Evolutionary conservation across 2,797 vertebrate species (phyloP).

Genomic region (Podarcis siculus): DNA sequence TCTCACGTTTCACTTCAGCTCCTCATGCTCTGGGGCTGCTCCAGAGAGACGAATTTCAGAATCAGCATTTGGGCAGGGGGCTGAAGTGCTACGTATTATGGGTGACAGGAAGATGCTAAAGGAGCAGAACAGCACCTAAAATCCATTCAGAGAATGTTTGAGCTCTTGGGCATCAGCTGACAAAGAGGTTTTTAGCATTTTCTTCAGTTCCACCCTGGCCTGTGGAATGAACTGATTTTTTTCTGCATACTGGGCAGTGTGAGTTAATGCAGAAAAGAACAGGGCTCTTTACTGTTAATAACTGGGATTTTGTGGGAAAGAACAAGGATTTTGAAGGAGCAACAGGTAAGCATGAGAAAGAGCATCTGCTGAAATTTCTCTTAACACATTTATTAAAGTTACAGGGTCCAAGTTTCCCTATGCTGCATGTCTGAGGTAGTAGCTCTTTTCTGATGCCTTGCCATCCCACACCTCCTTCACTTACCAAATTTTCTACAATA

Average conservation of each 20-base stretch:
- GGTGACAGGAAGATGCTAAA: neutral
- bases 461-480: neutral
- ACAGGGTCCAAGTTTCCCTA: neutral
- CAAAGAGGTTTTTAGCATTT: neutral
- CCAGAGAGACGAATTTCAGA: neutral
- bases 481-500: neutral
- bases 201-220: neutral
- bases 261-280: neutral
- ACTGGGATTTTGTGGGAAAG: neutral
- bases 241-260: neutral
- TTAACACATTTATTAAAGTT: neutral
- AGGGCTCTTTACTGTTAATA: neutral
- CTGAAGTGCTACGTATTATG: neutral
- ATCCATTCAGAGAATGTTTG: no score
- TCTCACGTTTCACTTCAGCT: neutral
- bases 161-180: neutral
- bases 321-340: neutral
- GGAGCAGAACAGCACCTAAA: neutral
- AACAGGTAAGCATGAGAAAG: neutral
- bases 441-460: neutral
- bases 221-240: neutral
- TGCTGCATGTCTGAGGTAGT: neutral
- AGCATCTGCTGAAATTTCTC: neutral
- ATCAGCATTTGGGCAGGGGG: neutral
- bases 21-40: neutral